These are phyloP conservation scores for Oncorhynchus nerka DNA, from an alignment of 2,113 vertebrate species.

Conservation along the genomic window DNA sequence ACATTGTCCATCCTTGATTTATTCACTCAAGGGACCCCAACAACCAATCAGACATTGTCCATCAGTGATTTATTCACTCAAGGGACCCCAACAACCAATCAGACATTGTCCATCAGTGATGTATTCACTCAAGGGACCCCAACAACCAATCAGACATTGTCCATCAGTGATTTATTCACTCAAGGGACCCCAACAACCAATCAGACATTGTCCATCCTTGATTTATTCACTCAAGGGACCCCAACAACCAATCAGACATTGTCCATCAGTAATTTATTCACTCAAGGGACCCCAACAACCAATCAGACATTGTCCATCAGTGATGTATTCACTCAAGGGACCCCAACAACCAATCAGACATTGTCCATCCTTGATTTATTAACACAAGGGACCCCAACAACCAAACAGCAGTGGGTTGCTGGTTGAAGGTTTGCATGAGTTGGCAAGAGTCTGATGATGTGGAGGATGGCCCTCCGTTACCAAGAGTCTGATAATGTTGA, in stretches of 20 bases:
- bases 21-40: neutral
- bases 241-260: conserved; percentile 12
- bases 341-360: conserved; percentile 10
- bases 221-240: conserved; percentile 5
- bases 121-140: conserved; percentile 4
- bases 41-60: neutral
- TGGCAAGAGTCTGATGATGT: too few relatives aligned
- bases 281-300: conserved; percentile 17
- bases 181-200: neutral
- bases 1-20: conserved; percentile 2
- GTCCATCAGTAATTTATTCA: conserved; percentile 9
- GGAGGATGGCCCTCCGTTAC: too few relatives aligned
- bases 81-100: conserved; percentile 3
- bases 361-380: conserved; percentile 8
- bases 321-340: conserved; percentile 11
- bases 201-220: conserved; percentile 3
- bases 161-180: conserved; percentile 9
- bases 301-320: neutral
- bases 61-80: conserved; percentile 17
- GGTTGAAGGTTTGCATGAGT: too few relatives aligned
- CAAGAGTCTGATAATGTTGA: too few relatives aligned
- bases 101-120: conserved; percentile 3
- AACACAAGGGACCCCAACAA: conserved; percentile 17
- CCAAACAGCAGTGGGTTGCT: neutral
- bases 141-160: neutral